Percentiles rank a stretch among this genome's conserved stretches.
Evolutionary conservation across 2,797 vertebrate species (phyloP).

Genomic region (Falco concolor): DNA sequence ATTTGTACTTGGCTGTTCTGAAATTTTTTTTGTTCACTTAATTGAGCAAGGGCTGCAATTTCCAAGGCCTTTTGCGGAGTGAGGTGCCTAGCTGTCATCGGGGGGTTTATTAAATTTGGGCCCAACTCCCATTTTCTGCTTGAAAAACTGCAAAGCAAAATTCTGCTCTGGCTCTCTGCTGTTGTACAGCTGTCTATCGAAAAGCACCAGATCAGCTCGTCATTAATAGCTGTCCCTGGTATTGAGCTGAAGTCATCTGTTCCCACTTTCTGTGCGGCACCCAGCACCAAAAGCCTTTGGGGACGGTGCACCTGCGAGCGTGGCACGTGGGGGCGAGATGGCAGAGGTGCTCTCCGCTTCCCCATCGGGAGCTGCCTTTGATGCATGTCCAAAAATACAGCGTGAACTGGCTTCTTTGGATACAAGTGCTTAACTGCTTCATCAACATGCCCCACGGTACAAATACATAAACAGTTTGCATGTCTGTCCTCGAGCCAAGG

Average conservation of each 20-base stretch:
- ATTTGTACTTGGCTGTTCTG: background rate
- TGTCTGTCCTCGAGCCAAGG: background rate
- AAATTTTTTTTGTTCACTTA: background rate
- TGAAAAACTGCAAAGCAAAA: background rate
- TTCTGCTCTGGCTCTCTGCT: background rate
- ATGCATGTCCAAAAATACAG: background rate
- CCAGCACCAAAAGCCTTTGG: background rate
- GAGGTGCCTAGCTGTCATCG: background rate
- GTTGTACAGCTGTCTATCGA: background rate
- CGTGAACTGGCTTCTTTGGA: background rate
- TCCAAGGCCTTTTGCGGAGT: background rate
- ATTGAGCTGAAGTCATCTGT: background rate
- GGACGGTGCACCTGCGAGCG: background rate
- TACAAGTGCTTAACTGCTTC: background rate
- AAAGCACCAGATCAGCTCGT: background rate
- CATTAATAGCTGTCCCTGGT: background rate
- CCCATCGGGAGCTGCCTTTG: background rate
- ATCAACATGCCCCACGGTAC: background rate
- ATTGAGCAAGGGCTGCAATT: background rate
- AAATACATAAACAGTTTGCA: background rate
- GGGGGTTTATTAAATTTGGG: background rate
- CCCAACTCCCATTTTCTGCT: background rate
- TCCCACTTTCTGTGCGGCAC: background rate
- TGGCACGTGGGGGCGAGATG: accelerated
- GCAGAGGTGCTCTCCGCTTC: background rate